Percentiles rank a stretch among this genome's conserved stretches.
Evolutionary conservation across 2,113 vertebrate species (phyloP).

Genomic region (Neotragus moschatus): DNA sequence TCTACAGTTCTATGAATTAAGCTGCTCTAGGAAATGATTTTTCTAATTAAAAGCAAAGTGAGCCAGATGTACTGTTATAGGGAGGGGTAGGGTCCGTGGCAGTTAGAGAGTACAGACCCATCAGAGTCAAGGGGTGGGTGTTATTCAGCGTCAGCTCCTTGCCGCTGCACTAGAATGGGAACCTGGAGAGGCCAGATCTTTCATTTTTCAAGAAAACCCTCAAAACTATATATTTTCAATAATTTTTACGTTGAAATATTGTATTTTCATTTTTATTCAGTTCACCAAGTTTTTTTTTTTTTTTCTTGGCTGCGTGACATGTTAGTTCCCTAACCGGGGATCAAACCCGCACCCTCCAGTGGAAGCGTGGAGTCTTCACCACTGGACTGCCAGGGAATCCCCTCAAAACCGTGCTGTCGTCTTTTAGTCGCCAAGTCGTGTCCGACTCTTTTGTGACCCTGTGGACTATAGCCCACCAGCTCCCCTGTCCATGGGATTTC

Average conservation of each 20-base stretch:
- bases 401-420: too few species aligned
- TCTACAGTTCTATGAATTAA: not conserved
- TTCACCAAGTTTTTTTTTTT: not conserved
- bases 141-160: not conserved
- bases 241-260: not conserved
- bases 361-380: not conserved
- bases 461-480: too few species aligned
- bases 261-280: not conserved
- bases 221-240: not conserved
- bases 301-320: not conserved
- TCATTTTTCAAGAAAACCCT: not conserved
- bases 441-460: too few species aligned
- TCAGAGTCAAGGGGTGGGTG: fast-evolving
- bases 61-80: not conserved
- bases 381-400: too few species aligned
- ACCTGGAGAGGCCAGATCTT: not conserved
- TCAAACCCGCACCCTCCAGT: fast-evolving
- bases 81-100: not conserved
- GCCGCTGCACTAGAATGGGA: not conserved
- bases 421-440: too few species aligned
- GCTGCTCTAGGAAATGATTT: not conserved
- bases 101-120: fast-evolving
- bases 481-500: too few species aligned
- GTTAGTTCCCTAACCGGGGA: not conserved
- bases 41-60: not conserved